These are phyloP conservation scores for Cyrtonyx montezumae DNA, from an alignment of 2,113 vertebrate species.

Conservation along the genomic window DNA sequence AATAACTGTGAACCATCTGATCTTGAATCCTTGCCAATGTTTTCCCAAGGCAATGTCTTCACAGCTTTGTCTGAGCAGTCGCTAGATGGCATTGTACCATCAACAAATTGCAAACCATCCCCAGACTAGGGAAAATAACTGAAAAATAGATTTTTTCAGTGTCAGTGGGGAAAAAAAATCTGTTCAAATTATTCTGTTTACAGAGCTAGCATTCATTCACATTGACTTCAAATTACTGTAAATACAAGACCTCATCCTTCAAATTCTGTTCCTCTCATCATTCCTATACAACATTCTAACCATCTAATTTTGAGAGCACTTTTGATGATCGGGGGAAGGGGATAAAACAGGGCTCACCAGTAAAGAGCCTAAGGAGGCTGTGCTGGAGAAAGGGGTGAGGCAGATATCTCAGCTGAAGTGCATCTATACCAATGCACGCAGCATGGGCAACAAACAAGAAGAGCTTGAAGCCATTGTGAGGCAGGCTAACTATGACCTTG, in stretches of 20 bases:
- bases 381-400: too few relatives aligned
- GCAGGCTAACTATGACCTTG: too few relatives aligned
- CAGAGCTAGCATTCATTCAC: background rate
- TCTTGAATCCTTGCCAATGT: background rate
- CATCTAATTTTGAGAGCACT: background rate
- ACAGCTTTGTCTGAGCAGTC: background rate
- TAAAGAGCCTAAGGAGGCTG: too few relatives aligned
- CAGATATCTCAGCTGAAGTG: too few relatives aligned
- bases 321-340: too few relatives aligned
- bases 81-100: conserved; percentile 63
- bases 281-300: background rate
- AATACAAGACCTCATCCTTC: conserved; percentile 42
- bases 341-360: too few relatives aligned
- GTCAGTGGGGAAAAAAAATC: too few relatives aligned
- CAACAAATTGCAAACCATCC: background rate
- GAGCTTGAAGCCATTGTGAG: too few relatives aligned
- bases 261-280: conserved; percentile 1
- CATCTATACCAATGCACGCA: too few relatives aligned
- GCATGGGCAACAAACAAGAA: too few relatives aligned
- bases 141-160: background rate
- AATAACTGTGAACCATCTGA: background rate
- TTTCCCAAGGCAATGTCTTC: background rate
- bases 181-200: background rate
- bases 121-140: background rate
- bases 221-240: conserved; percentile 28